Evolutionary conservation across 2,888 invertebrate species (phyloP).

Genomic region (Cantharis rufa): DNA sequence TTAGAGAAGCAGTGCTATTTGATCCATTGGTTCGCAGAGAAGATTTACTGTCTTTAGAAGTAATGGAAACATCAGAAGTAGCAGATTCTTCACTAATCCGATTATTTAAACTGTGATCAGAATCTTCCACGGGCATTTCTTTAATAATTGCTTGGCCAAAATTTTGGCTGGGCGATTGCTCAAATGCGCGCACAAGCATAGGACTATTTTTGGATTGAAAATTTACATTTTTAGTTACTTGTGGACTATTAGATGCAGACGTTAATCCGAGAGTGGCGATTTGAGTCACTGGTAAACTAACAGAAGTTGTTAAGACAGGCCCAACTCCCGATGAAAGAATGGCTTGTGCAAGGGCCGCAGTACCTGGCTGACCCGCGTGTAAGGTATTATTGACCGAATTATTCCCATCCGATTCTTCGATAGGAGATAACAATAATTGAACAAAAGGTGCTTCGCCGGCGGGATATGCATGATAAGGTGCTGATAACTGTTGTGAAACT

Average conservation of each 20-base stretch:
- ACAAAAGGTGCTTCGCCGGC: constrained; percentile 71
- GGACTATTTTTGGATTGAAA: constrained; percentile 36
- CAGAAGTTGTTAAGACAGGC: constrained; percentile 56
- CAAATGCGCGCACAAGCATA: constrained; percentile 40
- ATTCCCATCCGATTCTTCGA: constrained; percentile 80
- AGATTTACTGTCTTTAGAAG: constrained; percentile 49
- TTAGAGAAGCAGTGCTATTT: constrained; percentile 46
- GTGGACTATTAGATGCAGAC: constrained; percentile 59
- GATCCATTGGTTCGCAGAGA: constrained; percentile 50
- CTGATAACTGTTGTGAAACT: constrained; percentile 66
- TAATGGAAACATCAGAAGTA: constrained; percentile 47
- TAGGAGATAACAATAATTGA: constrained; percentile 80
- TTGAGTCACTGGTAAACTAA: constrained; percentile 64
- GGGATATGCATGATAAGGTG: constrained; percentile 50
- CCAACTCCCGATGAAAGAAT: constrained; percentile 67
- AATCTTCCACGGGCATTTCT: constrained; percentile 30
- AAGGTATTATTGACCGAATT: constrained; percentile 72
- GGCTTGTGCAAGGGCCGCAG: constrained; percentile 79
- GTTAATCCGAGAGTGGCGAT: constrained; percentile 59
- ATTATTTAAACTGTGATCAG: constrained; percentile 42
- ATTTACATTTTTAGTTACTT: constrained; percentile 43
- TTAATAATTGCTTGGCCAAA: constrained; percentile 26
- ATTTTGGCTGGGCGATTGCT: constrained; percentile 13
- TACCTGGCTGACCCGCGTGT: constrained; percentile 72
- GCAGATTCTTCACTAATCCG: constrained; percentile 51